Evolutionary conservation across 2,888 invertebrate genomes (phyloP), one percentile per base, ranked within the genome.

Genomic region (Torymus texanus): DNA sequence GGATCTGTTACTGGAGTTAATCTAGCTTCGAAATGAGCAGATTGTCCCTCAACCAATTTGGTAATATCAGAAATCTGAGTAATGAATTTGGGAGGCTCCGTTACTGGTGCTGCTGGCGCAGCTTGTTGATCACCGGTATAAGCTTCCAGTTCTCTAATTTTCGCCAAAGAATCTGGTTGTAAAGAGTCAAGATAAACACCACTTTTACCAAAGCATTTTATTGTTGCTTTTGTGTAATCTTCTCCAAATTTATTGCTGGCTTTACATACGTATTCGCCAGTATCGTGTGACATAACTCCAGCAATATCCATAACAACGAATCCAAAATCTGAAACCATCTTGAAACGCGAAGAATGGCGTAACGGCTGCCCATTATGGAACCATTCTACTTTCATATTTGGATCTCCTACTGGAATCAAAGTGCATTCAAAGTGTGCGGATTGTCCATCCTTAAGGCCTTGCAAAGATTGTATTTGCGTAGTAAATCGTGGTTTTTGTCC

Each of bases 361-460:
- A 99, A 91, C 0, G 97, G 96, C 87, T 96, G 93, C 5, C 97
- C 97, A 89, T 99, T 97, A 87, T 97, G 97, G 91, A 96, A 98
- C 98, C 98, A 99, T 91, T 98, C 98, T 29, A 98, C 97, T 88
- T 95, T 95, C 91, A 98, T 94, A 62, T 96, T 94, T 2, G 98
- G 97, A 91, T 98, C 98, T 82, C 97, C 97, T 10, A 97, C 96
- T 2, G 98, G 98, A 18, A 97, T 94, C 67, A 98, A 92, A 2
- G 97, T 97, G 88, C 98, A 98, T 91, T 98, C 98, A 89, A 98
- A 98, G 92, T 98, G 97, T 81, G 97, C 97, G 0, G 97, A 95
- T 90, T 98, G 97, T 2, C 97, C 97, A 89, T 98, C 98, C 89
- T 96, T 97, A 76, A 97, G 92, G 63, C 95, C 95, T 82, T 95